Evolutionary conservation across 2,888 invertebrate species (phyloP).

Genomic region (Eupithecia subumbrata): DNA sequence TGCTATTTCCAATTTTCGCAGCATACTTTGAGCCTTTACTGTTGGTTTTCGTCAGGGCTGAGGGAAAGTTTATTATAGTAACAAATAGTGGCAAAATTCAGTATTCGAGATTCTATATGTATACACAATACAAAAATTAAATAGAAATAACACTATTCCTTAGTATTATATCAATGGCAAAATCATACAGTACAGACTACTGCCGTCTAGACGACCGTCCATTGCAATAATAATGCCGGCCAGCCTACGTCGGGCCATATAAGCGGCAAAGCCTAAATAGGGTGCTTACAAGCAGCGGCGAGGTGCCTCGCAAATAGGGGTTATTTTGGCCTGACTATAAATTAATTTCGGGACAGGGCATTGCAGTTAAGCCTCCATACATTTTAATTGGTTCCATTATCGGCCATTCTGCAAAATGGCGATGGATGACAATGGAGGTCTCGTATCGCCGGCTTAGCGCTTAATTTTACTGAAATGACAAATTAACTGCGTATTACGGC

Average conservation of each 20-base stretch:
- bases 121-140: neutral
- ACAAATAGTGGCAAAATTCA: neutral
- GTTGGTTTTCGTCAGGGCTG: too few relatives aligned
- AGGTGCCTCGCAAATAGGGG: slow-evolving; percentile 63
- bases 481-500: slow-evolving; percentile 37
- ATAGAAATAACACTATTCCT: neutral
- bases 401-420: slow-evolving; percentile 76
- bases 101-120: neutral
- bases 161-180: neutral
- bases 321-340: slow-evolving; percentile 79
- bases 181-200: neutral
- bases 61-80: neutral
- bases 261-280: slow-evolving; percentile 59
- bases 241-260: slow-evolving; percentile 14
- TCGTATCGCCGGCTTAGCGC: slow-evolving; percentile 61
- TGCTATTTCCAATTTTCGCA: neutral
- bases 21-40: too few relatives aligned
- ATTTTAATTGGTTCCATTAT: slow-evolving; percentile 84
- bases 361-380: slow-evolving; percentile 83
- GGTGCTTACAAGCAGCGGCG: slow-evolving; percentile 56
- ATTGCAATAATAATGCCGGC: slow-evolving; percentile 15
- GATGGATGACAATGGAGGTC: slow-evolving; percentile 72
- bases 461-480: slow-evolving; percentile 57
- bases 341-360: slow-evolving; percentile 81
- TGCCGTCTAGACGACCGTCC: neutral